Evolutionary conservation across 1,140 invertebrate species (phyloP), one percentile per base, ranked within the genome.

Genomic region (Apolygus lucorum): DNA sequence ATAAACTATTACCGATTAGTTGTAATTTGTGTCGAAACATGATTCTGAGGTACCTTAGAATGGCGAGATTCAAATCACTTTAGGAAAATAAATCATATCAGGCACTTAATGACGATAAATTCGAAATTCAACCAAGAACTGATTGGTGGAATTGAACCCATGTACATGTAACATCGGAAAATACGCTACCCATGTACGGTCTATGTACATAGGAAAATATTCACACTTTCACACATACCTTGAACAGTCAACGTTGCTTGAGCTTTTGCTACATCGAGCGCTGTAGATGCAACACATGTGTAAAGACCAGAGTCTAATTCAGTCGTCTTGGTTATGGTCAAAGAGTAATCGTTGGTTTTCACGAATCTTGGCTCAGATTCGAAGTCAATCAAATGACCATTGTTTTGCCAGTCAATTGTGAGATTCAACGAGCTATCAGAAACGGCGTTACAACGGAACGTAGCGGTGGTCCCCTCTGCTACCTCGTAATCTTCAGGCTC

Each of bases 301-400:
- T 99, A 99, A 62, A 86, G 86, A 14, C 95, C 96, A 11, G 96
- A 96, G 81, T 98, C 95, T 66, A 96, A 79, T 80, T 96, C 95
- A 26, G 88, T 91, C 14, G 95, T 96, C 80, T 96, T 95, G 4
- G 91, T 90, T 67, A 99, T 96, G 8, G 91, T 92, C 65, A 99
- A 80, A 0, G 96, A 97, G 77, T 93, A 92, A 81, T 98, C 94
- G 73, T 90, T 90, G 67, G 88, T 87, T 77, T 87, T 84, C 0
- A 90, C 84, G 77, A 92, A 93, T 52, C 91, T 85, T 28, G 92
- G 91, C 78, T 94, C 88, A 68, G 84, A 81, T 67, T 94, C 91
- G 75, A 94, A 92, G 79, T 97, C 92, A 63, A 99, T 94, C 0
- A 83, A 81, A 74, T 91, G 84, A 0, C 88, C 90, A 77, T 96